Percentiles rank a stretch among this genome's conserved stretches.
Conservation (phyloP, 2,888 invertebrate genomes). For the Phrixothrix hirtus region DNA sequence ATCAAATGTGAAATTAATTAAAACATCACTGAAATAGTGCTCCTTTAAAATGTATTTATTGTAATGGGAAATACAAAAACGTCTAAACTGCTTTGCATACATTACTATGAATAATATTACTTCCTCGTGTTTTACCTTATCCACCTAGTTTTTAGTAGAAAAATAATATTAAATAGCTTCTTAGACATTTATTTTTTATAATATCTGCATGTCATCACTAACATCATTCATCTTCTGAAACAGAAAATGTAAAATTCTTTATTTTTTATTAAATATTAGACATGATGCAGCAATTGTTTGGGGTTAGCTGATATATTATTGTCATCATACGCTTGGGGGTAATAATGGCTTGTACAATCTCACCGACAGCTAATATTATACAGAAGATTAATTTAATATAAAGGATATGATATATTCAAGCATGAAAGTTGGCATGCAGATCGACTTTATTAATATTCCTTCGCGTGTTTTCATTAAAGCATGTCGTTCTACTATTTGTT, state of each 20-base stretch:
- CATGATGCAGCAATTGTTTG: slow-evolving; percentile 49
- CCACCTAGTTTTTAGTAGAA: neutral
- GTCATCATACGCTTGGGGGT: slow-evolving; percentile 43
- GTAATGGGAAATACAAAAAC: too few relatives aligned
- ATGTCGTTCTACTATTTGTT: neutral
- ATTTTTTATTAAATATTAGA: slow-evolving; percentile 50
- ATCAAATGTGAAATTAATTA: too few relatives aligned
- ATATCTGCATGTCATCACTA: slow-evolving; percentile 10
- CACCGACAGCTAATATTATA: slow-evolving; percentile 46
- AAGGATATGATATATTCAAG: slow-evolving; percentile 38
- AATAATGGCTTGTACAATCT: slow-evolving; percentile 41
- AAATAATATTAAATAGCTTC: too few relatives aligned
- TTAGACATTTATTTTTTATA: slow-evolving; percentile 5
- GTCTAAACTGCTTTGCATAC: too few relatives aligned
- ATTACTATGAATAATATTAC: too few relatives aligned
- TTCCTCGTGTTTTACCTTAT: neutral
- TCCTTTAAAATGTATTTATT: too few relatives aligned
- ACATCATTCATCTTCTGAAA: slow-evolving; percentile 16
- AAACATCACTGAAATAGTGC: too few relatives aligned
- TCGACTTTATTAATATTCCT: slow-evolving; percentile 21
- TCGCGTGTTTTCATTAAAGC: too few relatives aligned
- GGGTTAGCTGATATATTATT: slow-evolving; percentile 48
- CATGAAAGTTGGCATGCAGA: slow-evolving; percentile 28
- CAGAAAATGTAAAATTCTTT: slow-evolving; percentile 27
- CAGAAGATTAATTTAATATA: slow-evolving; percentile 47